These are phyloP conservation scores for Nibea coibor DNA, from an alignment of 2,113 vertebrate genomes.

Conservation along the genomic window DNA sequence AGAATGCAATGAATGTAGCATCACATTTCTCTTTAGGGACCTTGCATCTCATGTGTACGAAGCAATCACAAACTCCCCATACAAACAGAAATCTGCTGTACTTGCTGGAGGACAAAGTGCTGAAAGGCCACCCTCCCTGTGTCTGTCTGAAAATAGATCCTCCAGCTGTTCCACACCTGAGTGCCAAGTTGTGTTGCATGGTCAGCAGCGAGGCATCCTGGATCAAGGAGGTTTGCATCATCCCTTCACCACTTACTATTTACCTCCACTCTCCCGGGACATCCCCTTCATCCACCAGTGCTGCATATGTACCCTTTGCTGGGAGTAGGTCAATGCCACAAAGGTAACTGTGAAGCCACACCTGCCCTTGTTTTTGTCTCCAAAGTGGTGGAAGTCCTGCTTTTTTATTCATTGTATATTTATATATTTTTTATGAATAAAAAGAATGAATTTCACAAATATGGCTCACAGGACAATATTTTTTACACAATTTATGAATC, in stretches of 20 bases:
- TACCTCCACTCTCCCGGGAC: no score
- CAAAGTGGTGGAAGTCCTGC: no score
- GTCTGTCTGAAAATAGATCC: background rate
- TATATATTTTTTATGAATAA: no score
- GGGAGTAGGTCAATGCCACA: background rate
- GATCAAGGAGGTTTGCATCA: constrained; percentile 4
- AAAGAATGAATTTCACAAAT: no score
- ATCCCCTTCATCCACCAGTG: background rate
- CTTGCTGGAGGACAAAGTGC: no score
- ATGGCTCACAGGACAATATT: no score
- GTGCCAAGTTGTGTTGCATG: background rate
- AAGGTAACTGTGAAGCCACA: background rate
- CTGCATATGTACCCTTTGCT: background rate
- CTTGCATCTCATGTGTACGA: no score
- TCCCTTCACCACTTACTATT: no score
- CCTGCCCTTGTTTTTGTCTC: background rate
- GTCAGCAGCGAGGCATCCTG: constrained; percentile 8
- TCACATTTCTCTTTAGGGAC: no score
- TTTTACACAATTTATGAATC: no score
- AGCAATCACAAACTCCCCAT: background rate
- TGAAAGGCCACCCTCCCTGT: background rate
- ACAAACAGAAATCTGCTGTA: background rate
- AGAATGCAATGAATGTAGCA: no score
- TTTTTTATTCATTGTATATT: no score
- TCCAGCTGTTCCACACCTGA: background rate